Evolutionary conservation across 1,140 invertebrate genomes (phyloP), one percentile per base, ranked within the genome.

Genomic region (Leptopilina boulardi): DNA sequence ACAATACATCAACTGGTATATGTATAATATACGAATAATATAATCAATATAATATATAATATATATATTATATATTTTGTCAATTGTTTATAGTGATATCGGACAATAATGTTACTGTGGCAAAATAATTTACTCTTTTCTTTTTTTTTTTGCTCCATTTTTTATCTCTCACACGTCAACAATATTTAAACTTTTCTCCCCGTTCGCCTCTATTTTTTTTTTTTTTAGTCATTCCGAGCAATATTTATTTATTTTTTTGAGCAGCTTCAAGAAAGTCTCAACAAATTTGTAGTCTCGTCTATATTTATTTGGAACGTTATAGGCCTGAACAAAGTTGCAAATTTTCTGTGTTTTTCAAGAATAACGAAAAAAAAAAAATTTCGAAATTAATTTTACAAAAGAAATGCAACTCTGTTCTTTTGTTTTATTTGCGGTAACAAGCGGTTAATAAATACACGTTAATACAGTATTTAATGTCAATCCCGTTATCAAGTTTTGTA

Each of bases 21-120:
- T 66, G 44, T 82, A 78, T 74, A n/a, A 3, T 30, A 30, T 30
- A 75, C 15, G 19, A 77, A 79, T 75, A 76, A 81, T 80, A 79
- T 77, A 81, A 73, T 56, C 75, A 71, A 76, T 78, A 59, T 59
- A 38, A 81, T 77, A 81, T 71, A 44, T 74, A 71, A 76, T 78
- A 71, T 59, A n/a, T n/a, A 56, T 74, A 76, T 70, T 73, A 73
- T 80, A 80, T 56, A 66, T 30, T 75, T 77, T 70, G 51, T 75
- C 77, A 80, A 75, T 74, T 47, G 34, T 82, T 78, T 38, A n/a
- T n/a, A 78, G 77, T 80, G 71, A 81, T 81, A 80, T 72, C 47
- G 42, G 19, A 79, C 47, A 76, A 81, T 76, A 79, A 81, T 23
- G 30, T 73, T 78, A 71, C 44, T 34, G 56, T 77, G 72, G 44